Evolutionary conservation across 1,140 invertebrate species (phyloP).

Genomic region (Drosophila tristis): DNA sequence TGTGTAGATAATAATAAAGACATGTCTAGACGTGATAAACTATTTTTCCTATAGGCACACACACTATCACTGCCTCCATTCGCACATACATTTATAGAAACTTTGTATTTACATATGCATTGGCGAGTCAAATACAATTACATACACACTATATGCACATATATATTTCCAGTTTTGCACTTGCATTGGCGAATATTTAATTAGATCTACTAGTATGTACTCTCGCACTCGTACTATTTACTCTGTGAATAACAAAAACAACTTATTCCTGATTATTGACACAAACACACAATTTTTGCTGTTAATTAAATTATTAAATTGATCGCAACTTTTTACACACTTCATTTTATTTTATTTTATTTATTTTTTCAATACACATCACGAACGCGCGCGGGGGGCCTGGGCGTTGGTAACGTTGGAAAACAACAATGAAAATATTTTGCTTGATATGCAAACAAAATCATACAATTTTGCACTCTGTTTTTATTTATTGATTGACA

Average conservation of each 20-base stretch:
- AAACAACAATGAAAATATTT: neutral
- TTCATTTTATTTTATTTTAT: no score
- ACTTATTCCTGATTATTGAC: neutral
- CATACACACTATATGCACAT: neutral
- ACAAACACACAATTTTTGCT: no score
- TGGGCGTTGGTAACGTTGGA: no score
- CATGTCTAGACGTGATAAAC: constrained; percentile 76
- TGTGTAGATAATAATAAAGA: constrained; percentile 65
- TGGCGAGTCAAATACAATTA: neutral
- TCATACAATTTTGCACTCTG: constrained; percentile 16
- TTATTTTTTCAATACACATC: no score
- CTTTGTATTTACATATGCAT: constrained; percentile 18
- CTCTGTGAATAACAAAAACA: neutral
- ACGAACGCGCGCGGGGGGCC: no score
- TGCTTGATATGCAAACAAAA: constrained; percentile 3
- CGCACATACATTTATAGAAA: neutral
- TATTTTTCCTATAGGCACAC: constrained; percentile 41
- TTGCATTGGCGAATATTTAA: constrained; percentile 26
- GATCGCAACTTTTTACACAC: no score
- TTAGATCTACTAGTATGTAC: constrained; percentile 11
- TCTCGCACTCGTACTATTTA: neutral
- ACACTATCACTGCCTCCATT: neutral
- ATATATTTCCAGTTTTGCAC: constrained; percentile 19
- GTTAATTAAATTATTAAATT: no score
- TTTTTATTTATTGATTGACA: constrained; percentile 1